phyloP scores from a whole-genome alignment of 2,113 vertebrate genomes.

The Nycticorax nycticorax region DNA sequence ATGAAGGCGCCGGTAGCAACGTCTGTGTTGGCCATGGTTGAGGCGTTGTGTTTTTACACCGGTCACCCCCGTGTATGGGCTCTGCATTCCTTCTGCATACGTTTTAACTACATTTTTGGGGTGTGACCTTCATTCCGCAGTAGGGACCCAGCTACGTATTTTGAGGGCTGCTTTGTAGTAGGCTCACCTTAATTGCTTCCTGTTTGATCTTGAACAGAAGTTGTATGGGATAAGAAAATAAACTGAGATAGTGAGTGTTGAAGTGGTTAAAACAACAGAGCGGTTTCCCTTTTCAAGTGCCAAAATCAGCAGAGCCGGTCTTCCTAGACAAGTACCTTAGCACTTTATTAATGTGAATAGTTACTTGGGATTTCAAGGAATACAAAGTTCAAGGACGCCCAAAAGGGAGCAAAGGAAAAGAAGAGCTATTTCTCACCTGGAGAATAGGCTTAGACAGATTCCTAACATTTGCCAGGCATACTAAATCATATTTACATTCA shows the following conservation, averaged over 20 bases:
- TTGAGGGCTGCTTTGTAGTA: constrained; percentile 29
- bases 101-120: not conserved
- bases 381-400: not conserved
- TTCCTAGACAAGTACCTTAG: constrained; percentile 20
- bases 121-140: not conserved
- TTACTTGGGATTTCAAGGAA: constrained; percentile 3
- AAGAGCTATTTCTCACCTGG: not conserved
- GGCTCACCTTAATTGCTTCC: constrained; percentile 55
- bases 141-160: not conserved
- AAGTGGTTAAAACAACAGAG: constrained; percentile 38
- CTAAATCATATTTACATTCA: not conserved
- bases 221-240: constrained; percentile 48
- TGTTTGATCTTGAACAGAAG: constrained; percentile 51
- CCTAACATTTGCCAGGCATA: not conserved
- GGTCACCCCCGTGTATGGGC: accelerated
- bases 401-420: not conserved
- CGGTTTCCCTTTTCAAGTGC: constrained; percentile 28
- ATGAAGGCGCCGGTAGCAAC: not conserved
- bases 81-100: not conserved
- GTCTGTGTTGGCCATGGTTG: not conserved
- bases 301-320: constrained; percentile 31
- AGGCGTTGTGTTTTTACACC: not conserved
- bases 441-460: not conserved
- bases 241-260: not conserved
- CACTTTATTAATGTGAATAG: not conserved